Evolutionary conservation across 2,888 invertebrate genomes (phyloP), one percentile per base, ranked within the genome.

Genomic region (Ptychoptera albimana): DNA sequence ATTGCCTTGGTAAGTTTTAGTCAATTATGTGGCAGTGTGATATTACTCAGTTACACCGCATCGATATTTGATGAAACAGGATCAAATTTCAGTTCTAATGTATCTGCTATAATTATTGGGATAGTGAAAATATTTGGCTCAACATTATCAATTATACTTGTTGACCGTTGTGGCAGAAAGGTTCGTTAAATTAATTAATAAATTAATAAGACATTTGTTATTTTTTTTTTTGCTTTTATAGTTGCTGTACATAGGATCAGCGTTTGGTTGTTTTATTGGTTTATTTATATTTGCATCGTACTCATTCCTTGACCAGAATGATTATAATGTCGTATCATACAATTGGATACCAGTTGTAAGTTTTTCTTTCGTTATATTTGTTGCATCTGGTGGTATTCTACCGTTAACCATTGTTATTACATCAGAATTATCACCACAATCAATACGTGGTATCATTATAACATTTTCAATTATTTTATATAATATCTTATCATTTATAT

Each of bases 21-120:
- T 51, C 61, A 64, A 46, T 50, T 57, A 16, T 59, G 59, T 43
- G 64, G 64, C 13, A 58, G 60, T 44, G 65, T 61, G 40, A 61
- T 59, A 4, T 56, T 64, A 58, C 44, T 64, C 8, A 64, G 57
- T 46, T 64, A 61, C 29, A 60, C 64, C 4, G 61, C 62, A 1
- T 50, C 53, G 6, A 64, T 65, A 12, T 65, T 64, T 39, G 14
- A 57, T 30, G 48, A 58, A 44, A 52, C 63, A 7, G 65, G 64
- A 0, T 61, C 61, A 10, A 60, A 50, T 40, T 37, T 65, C 9
- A 39, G 56, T 1, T 60, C 65, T 1, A 57, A 55, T 2, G 39
- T 37, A 12, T 46, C 46, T 7, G 34, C 46, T 9, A 45, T 64
- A 4, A 56, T 60, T 9, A 53, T 58, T 44, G 63, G 63, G 6